Evolutionary conservation across 2,888 invertebrate genomes (phyloP).

Genomic region (Pollenia griseotomentosa): DNA sequence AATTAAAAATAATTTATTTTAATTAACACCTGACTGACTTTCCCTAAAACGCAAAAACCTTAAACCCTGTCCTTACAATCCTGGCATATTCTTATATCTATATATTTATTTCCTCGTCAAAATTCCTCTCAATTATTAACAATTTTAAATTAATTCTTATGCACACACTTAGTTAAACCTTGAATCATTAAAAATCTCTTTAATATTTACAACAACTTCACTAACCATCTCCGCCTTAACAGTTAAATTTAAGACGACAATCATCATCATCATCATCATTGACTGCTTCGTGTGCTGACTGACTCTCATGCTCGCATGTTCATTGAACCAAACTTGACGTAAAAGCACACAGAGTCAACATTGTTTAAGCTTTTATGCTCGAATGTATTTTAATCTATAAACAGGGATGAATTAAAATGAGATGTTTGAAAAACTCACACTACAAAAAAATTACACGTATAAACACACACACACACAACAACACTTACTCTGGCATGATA

Average conservation of each 20-base stretch:
- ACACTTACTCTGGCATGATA: background rate
- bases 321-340: conserved; percentile 30
- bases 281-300: conserved; percentile 14
- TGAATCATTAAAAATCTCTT: conserved; percentile 2
- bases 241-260: conserved; percentile 33
- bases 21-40: too few relatives aligned
- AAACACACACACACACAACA: background rate
- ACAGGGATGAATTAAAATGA: conserved; percentile 55
- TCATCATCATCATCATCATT: conserved; percentile 18
- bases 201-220: background rate
- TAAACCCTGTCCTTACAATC: too few relatives aligned
- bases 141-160: conserved; percentile 11
- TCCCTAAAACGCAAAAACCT: too few relatives aligned
- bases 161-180: background rate
- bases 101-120: too few relatives aligned
- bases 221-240: background rate
- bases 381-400: conserved; percentile 58
- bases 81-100: too few relatives aligned
- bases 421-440: conserved; percentile 33
- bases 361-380: conserved; percentile 57
- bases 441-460: conserved; percentile 3
- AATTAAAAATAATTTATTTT: too few relatives aligned
- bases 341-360: conserved; percentile 35
- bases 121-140: background rate
- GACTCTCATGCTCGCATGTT: background rate